Conservation (phyloP, 1,140 invertebrate species). For the Diorhabda elongata region DNA sequence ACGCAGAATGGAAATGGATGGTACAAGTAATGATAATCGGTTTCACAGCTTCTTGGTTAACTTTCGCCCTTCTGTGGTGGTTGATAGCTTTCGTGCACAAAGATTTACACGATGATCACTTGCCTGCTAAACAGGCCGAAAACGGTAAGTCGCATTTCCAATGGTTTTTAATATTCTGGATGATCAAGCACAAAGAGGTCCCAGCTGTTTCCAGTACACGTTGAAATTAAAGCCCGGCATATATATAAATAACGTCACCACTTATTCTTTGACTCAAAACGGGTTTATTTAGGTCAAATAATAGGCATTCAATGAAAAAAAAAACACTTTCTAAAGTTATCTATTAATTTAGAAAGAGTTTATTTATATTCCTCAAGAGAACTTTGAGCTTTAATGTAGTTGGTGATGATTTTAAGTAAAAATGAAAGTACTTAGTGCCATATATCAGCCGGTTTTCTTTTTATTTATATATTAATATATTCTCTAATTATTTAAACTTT, state of each 20-base stretch:
- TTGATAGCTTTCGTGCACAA: conserved; percentile 90
- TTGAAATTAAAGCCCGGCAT: neutral
- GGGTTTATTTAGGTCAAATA: no score
- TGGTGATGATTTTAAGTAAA: no score
- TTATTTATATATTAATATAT: no score
- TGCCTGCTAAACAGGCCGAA: conserved; percentile 23
- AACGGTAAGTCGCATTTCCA: conserved; percentile 7
- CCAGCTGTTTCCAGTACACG: no score
- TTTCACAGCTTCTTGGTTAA: conserved; percentile 87
- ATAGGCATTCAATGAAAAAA: neutral
- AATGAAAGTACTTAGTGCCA: no score
- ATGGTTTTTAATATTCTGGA: neutral
- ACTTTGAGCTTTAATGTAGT: no score
- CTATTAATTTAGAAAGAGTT: no score
- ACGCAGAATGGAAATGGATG: conserved; percentile 91
- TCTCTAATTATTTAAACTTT: conserved; percentile 5
- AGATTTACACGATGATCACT: conserved; percentile 73
- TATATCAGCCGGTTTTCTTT: no score
- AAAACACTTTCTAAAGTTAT: neutral
- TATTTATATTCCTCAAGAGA: no score
- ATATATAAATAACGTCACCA: neutral
- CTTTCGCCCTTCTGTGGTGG: conserved; percentile 92
- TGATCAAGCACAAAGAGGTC: no score
- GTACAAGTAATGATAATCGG: conserved; percentile 58
- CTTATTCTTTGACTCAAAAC: neutral